phyloP scores from a whole-genome alignment of 2,113 vertebrate genomes.

The Loxodonta africana region DNA sequence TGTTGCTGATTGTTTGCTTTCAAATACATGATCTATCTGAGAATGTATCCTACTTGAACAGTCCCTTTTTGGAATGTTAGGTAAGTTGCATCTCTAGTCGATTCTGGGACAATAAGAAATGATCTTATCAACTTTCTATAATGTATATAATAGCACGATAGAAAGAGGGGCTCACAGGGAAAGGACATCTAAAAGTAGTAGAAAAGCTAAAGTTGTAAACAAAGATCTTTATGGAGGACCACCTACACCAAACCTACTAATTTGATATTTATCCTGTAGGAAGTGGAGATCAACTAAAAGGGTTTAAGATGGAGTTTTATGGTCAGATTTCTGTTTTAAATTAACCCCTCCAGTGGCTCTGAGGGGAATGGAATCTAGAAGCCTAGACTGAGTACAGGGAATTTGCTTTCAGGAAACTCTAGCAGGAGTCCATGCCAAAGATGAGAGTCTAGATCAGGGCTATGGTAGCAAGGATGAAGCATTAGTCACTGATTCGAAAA shows the following conservation, averaged over 20 bases:
- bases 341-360: not conserved
- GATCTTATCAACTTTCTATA: not conserved
- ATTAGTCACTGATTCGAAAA: not conserved
- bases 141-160: not conserved
- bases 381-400: too few species aligned
- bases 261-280: not conserved
- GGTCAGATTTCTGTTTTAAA: not conserved
- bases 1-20: not conserved
- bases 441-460: not conserved
- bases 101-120: not conserved
- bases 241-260: too few species aligned
- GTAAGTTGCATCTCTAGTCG: too few species aligned
- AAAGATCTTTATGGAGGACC: not conserved
- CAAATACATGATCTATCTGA: not conserved
- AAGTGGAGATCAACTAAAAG: not conserved
- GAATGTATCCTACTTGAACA: not conserved
- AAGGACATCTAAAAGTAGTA: not conserved
- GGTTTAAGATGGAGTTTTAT: not conserved
- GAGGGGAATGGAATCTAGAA: not conserved
- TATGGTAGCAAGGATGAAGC: not conserved
- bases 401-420: too few species aligned
- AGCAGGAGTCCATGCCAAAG: not conserved
- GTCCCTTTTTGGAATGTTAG: not conserved
- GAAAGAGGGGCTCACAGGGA: not conserved
- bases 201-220: not conserved